Conservation (phyloP, 2,888 invertebrate species). For the Sussaba pulchella region DNA sequence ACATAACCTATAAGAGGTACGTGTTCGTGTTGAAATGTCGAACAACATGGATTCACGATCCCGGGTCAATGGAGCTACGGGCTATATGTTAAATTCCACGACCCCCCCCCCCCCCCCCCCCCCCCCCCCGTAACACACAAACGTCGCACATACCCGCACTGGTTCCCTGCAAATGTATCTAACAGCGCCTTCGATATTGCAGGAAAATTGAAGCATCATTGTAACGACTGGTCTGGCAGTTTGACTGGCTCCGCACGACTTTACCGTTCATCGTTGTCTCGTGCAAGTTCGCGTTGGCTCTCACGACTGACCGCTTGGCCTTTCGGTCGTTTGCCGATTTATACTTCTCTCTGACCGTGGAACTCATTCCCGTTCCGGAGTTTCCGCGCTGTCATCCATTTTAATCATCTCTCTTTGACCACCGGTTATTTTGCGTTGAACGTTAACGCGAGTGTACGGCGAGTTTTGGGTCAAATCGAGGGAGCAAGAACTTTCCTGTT, state of each 20-base stretch:
- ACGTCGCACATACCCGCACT: background rate
- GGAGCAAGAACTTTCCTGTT: too few species aligned
- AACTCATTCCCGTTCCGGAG: background rate
- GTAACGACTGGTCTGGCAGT: background rate
- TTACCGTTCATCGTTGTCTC: background rate
- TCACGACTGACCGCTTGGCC: background rate
- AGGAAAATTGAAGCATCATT: slow-evolving; percentile 25
- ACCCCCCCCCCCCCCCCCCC: background rate
- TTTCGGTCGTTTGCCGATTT: slow-evolving; percentile 10
- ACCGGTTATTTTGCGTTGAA: background rate
- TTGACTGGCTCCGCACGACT: slow-evolving; percentile 9
- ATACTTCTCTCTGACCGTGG: background rate
- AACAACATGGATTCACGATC: slow-evolving; percentile 19
- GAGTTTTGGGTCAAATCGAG: background rate
- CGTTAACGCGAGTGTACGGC: background rate
- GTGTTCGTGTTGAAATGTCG: slow-evolving; percentile 32
- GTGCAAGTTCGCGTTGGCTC: background rate
- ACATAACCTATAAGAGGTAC: background rate
- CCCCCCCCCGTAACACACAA: background rate
- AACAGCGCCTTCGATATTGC: slow-evolving; percentile 1
- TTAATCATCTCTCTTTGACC: slow-evolving; percentile 27
- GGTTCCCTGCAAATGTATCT: background rate
- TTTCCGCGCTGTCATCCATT: slow-evolving; percentile 34
- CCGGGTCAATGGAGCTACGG: slow-evolving; percentile 16
- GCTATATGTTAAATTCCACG: slow-evolving; percentile 15